Base-by-base conservation (phyloP, 37 sponge, comb jelly and placozoan genomes). In the Agelas oroides region DNA sequence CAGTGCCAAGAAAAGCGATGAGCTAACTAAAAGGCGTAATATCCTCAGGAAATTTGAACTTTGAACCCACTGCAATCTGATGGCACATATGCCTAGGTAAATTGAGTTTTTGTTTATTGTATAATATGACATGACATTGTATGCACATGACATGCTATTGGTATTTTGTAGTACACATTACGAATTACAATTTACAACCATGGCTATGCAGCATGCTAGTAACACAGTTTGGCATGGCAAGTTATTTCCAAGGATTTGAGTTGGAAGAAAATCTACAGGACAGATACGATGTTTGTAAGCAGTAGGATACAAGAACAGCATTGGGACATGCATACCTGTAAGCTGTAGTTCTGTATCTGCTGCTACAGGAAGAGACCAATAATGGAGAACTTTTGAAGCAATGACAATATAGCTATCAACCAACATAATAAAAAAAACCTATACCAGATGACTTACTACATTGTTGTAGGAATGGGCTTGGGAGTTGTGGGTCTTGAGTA, bases 1-100 rank as follows among this genome's bases (percentile, higher is more conserved):
- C 46, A 88, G 88, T 78, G 89, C 68, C 56, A 88, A 94, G 69
- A 98, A 98, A 71, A 73, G 38, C 68, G 99, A 98, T 83, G 94
- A 95, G 67, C 80, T 98, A 53, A 90, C 90, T 0, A 94, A 82
- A 46, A 89, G 92, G 57, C 63, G 66, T 39, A 98, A 98, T 77
- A 82, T 98, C 31, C 78, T 98, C 33, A 84, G 57, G 80, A 91
- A 94, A 25, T 98, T 98, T 86, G 88, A 95, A 52, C 80, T 92
- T 36, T 92, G 76, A 81, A 12, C 19, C 46, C n/a, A 46, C 6
- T 0, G 62, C 28, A 40, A 30, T 76, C 23, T n/a, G 53, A 11
- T 15, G 36, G 12, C 8, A 53, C 24, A 23, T 25, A 30, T 57
- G 37, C 37, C 28, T 69, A 35, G 33, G 36, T 21, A 5, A 5